Base-by-base conservation (phyloP, 2,888 invertebrate genomes). In the Cryptocheilus praepositus region DNA sequence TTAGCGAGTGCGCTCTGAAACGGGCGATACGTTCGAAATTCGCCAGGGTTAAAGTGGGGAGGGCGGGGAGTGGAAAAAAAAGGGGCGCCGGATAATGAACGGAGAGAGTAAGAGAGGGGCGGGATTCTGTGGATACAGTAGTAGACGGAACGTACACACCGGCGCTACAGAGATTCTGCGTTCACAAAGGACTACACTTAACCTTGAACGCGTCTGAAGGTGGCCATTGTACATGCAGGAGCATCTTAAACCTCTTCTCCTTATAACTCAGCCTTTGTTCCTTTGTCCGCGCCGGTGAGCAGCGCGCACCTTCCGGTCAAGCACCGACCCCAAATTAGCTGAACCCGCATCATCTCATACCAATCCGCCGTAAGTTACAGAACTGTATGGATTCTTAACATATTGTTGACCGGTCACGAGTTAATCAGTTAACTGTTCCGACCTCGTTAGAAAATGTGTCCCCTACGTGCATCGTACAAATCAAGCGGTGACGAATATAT, bases 1-100 rank as follows among this genome's bases (percentile, higher is more conserved):
- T 82, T 77, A 81, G 72, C 73, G 49, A 49, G 15, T 0, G 51
- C 51, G 56, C 44, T 53, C 21, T 21, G 36, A 49, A 18, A 18
- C 55, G 25, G 55, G 53, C 56, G 45, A 49, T 49, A 18, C 49
- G 49, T 49, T 49, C 18, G 49, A 16, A 49, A 18, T 66, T 70
- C 36, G 25, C 43, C 44, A 36, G 11, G 7, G 28, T n/a, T 2
- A 16, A 43, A 21, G 5, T 0, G 25, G 36, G 3, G 21, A 13
- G 44, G 8, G 28, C 36, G n/a, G 49, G 16, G 13, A 21, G 16
- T 36, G 7, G 15, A 67, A 56, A 61, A 56, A 63, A 46, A 21
- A 28, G 8, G 18, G 11, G 22, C n/a, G 46, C 19, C 16, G 11
- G 18, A 25, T 61, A 19, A 56, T 53, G n/a, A 60, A 59, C 58